These are phyloP conservation scores for Cynopterus sphinx DNA, from an alignment of 2,797 vertebrate species.

Conservation along the genomic window DNA sequence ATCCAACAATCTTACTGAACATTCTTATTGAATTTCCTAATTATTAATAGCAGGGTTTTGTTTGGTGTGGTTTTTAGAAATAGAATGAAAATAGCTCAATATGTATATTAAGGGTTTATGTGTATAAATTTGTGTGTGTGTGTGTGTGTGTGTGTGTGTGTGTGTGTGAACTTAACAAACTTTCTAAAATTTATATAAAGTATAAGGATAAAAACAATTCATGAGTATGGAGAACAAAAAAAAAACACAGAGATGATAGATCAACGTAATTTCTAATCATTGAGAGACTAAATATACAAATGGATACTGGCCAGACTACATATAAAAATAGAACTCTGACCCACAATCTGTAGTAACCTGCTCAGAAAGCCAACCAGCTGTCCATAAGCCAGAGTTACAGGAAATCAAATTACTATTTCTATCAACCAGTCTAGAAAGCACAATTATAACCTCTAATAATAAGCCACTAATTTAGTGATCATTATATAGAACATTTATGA, in stretches of 20 bases:
- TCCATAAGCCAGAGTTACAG: not conserved
- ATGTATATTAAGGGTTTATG: no score
- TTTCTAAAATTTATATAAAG: not conserved
- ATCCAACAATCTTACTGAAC: not conserved
- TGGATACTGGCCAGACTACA: not conserved
- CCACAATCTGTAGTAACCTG: not conserved
- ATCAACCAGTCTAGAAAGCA: not conserved
- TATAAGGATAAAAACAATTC: not conserved
- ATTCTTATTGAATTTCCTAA: not conserved
- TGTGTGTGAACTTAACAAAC: not conserved
- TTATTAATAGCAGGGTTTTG: not conserved
- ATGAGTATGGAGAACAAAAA: not conserved
- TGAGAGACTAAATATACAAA: not conserved
- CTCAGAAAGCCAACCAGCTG: accelerated
- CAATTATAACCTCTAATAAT: not conserved
- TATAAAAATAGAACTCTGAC: not conserved
- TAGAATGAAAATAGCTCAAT: not conserved
- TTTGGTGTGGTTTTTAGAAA: not conserved
- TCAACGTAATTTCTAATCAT: not conserved
- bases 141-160: no score
- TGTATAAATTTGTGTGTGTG: no score
- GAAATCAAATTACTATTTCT: not conserved
- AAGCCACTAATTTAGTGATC: not conserved
- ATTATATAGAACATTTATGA: not conserved
- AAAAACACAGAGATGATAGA: not conserved